phyloP scores from a whole-genome alignment of 1,140 invertebrate genomes.

The Pentalonia nigronervosa region DNA sequence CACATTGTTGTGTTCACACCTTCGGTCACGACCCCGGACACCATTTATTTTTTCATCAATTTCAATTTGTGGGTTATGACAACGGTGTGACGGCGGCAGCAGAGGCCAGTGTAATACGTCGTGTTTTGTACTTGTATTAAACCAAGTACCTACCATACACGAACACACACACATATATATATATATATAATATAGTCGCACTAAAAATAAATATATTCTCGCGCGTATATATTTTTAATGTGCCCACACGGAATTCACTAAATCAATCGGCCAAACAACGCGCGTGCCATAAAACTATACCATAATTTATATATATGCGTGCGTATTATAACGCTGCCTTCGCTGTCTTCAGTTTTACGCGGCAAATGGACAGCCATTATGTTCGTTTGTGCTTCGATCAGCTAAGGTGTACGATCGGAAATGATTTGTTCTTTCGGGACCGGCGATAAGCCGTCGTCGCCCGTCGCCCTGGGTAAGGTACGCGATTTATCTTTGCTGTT shows the following conservation, averaged over 20 bases:
- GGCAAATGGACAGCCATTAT: neutral
- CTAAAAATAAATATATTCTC: neutral
- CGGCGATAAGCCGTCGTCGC: neutral
- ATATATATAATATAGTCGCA: neutral
- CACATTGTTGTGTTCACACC: constrained; percentile 35
- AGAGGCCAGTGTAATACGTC: neutral
- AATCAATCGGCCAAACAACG: constrained; percentile 14
- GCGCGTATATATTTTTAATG: neutral
- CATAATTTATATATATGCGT: neutral
- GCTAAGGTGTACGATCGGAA: neutral
- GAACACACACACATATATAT: too few relatives aligned
- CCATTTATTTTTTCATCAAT: constrained; percentile 51
- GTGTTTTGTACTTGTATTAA: neutral
- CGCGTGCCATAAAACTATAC: neutral
- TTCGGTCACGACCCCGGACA: constrained; percentile 41
- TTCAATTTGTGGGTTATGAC: constrained; percentile 39
- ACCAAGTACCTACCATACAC: neutral
- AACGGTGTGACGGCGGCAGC: neutral
- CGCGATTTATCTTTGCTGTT: neutral
- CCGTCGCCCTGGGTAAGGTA: neutral
- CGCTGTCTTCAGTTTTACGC: neutral
- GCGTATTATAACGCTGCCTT: neutral
- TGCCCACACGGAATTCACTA: neutral
- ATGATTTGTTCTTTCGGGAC: neutral
- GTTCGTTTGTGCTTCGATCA: neutral